Evolutionary conservation across 2,113 vertebrate species (phyloP).

Genomic region (Porphyrio hochstetteri): DNA sequence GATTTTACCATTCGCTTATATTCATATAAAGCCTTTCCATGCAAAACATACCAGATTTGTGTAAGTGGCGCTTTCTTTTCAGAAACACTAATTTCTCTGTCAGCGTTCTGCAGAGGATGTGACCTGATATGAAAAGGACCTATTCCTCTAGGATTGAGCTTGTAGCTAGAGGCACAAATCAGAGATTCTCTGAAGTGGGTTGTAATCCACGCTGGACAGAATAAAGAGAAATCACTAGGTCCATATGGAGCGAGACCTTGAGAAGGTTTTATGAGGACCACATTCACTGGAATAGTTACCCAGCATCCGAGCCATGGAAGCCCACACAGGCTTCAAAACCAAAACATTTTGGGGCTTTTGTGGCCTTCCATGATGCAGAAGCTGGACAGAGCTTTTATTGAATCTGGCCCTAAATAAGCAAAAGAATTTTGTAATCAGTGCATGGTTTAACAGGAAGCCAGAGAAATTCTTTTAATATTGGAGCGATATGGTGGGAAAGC

Average conservation of each 20-base stretch:
- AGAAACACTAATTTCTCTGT: constrained; percentile 49
- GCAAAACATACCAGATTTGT: constrained; percentile 44
- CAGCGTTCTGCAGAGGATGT: constrained; percentile 29
- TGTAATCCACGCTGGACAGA: constrained; percentile 45
- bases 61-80: constrained; percentile 47
- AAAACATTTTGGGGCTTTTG: constrained; percentile 58
- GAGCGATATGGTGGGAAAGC: constrained; percentile 58
- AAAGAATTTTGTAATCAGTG: constrained; percentile 64
- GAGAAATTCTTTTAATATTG: constrained; percentile 61
- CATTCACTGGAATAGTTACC: constrained; percentile 34
- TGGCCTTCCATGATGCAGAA: constrained; percentile 46
- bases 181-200: constrained; percentile 28
- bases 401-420: constrained; percentile 60
- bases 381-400: constrained; percentile 49
- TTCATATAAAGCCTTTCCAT: constrained; percentile 4
- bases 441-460: constrained; percentile 54
- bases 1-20: constrained; percentile 46
- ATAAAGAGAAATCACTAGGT: constrained; percentile 25
- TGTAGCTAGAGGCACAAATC: constrained; percentile 37
- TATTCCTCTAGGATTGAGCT: constrained; percentile 41
- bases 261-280: constrained; percentile 52
- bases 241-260: constrained; percentile 40
- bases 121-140: constrained; percentile 46
- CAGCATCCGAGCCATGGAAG: constrained; percentile 8
- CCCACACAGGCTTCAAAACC: constrained; percentile 43